Base-by-base conservation (phyloP, 2,888 invertebrate species). In the Trichopria drosophilae region DNA sequence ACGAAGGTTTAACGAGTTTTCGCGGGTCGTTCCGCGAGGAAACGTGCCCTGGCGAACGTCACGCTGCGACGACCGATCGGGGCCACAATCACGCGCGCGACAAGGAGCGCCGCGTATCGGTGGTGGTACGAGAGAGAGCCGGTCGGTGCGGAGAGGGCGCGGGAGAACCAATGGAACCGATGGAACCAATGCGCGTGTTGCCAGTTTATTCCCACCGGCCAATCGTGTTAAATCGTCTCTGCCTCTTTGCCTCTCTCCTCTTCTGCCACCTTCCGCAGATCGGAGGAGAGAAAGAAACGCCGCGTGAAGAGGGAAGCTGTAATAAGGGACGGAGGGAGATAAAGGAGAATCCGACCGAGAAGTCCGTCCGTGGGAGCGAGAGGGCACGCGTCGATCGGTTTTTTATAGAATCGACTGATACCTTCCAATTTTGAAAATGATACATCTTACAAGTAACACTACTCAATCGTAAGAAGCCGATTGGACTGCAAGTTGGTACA, bases 171-270 rank as follows among this genome's bases (percentile, higher is more conserved):
- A 73, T 73, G 68, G 68, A 72, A 67, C 69, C 72, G 69, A 75
- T 75, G 68, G 72, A 72, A 69, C 73, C 74, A 71, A 73, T 73
- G 71, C 73, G 71, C 69, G 68, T 66, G 69, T 66, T 67, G 68
- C 70, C 67, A 68, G 68, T 72, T 68, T 69, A 72, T 72, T 69
- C 72, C 65, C 67, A 67, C 60, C 68, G 72, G 71, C 75, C 75
- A 74, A 75, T 75, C 73, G 69, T 70, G 71, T 72, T 72, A 71
- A 73, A 74, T 72, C 71, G 73, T 66, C 66, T 66, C 64, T 63
- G 59, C 50, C 63, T 62, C 61, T 62, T 58, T 54, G 56, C 57
- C 55, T 47, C 47, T 42, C 54, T 49, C 39, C 42, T 47, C 45
- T 35, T 42, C 47, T 37, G 41, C 42, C 47, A 44, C 31, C 46